Evolutionary conservation across 2,113 vertebrate genomes (phyloP), one percentile per base, ranked within the genome.

Genomic region (Dipodomys merriami): DNA sequence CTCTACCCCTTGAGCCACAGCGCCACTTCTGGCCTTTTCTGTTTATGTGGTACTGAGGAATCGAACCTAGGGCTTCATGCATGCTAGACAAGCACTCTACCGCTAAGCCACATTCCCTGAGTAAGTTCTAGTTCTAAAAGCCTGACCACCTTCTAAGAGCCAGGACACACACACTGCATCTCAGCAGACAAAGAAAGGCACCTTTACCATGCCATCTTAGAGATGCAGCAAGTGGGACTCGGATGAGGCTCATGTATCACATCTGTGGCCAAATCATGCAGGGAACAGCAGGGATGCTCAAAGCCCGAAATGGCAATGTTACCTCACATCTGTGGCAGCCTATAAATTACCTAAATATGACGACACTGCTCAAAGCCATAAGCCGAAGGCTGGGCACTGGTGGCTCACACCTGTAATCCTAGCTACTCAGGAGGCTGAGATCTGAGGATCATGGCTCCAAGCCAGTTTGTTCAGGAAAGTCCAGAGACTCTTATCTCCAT

Each of bases 101-200:
- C 39, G 39, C 35, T 39, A 39, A 39, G 35, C 35, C 35, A 39
- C 35, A 39, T 39, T 39, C 49, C 49, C 49, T 49, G 49, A 49
- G 49, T 49, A 49, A 33, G 9, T 44, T 29, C 35, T 33, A 19
- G 39, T 57, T 72, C 65, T 76, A 6, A 25, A 39, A 44, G 33
- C 65, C 20, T 10, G n/a, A 78, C n/a, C 33, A 15, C 29, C 62
- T 13, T 1, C 85, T n/a, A 0, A 0, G 8, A 1, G n/a, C 16
- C 7, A 4, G 7, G 35, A 5, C 35, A 67, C 0, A 67, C 0
- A 7, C 44, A n/a, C 69, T 25, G 64, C 23, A 3, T 7, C 53
- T 30, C 44, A 1, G 39, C 0, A 67, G 35, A n/a, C 44, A 10
- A 0, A 13, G 81, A 67, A 9, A 29, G 29, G 64, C 33, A 57